These are phyloP conservation scores for Saccopteryx bilineata DNA, from an alignment of 2,113 vertebrate species.

Conservation along the genomic window DNA sequence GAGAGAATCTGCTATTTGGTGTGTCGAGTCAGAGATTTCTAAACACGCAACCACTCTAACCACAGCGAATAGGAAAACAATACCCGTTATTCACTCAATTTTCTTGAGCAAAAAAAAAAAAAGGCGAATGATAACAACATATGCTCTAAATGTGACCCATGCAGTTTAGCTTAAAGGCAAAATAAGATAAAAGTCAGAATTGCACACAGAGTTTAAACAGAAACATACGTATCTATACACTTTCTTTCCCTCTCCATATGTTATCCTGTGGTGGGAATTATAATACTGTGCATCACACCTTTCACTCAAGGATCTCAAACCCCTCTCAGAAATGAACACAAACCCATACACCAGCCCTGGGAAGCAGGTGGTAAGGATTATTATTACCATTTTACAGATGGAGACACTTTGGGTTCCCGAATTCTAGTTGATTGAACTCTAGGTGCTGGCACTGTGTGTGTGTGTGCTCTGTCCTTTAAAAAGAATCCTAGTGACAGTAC, in stretches of 20 bases:
- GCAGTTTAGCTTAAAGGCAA: slow-evolving; percentile 91
- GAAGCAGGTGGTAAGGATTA: slow-evolving; percentile 61
- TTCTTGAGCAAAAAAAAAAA: slow-evolving; percentile 81
- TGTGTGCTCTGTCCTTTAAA: not conserved
- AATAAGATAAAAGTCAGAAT: slow-evolving; percentile 87
- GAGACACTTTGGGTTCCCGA: not conserved
- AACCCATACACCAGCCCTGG: not conserved
- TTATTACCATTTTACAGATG: slow-evolving; percentile 52
- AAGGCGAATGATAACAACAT: slow-evolving; percentile 87
- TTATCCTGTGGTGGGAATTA: slow-evolving; percentile 68
- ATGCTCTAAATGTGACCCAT: slow-evolving; percentile 89
- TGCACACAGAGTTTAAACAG: slow-evolving; percentile 86
- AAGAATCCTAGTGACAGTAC: not conserved
- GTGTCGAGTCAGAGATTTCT: slow-evolving; percentile 77
- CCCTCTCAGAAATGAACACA: slow-evolving; percentile 66
- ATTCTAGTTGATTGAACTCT: slow-evolving; percentile 58
- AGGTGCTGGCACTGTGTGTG: not conserved
- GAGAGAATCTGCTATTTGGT: slow-evolving; percentile 66
- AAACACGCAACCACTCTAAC: slow-evolving; percentile 37
- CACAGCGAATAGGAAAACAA: slow-evolving; percentile 75
- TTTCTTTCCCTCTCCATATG: slow-evolving; percentile 76
- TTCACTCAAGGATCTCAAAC: slow-evolving; percentile 66
- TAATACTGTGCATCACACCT: slow-evolving; percentile 75
- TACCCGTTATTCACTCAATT: slow-evolving; percentile 82
- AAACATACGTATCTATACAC: slow-evolving; percentile 81